Evolutionary conservation across 1,140 invertebrate species (phyloP).

Genomic region (Melipona quadrifasciata): DNA sequence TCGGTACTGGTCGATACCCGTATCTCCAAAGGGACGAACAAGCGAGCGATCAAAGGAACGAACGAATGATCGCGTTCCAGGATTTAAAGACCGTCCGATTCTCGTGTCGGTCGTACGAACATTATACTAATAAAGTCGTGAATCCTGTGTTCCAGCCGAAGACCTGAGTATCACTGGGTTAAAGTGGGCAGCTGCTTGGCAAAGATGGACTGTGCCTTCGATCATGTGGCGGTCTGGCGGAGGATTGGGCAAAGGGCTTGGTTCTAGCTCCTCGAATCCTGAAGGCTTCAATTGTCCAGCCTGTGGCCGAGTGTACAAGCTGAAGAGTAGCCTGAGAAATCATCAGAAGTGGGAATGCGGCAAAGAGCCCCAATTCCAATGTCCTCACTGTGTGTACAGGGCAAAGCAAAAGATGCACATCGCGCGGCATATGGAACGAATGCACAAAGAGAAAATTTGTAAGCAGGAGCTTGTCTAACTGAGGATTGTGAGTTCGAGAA

Average conservation of each 20-base stretch:
- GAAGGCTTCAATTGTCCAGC: constrained; percentile 88
- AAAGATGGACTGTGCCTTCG: constrained; percentile 80
- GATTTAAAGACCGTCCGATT: constrained; percentile 39
- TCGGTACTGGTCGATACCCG: constrained; percentile 30
- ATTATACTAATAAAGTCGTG: constrained; percentile 72
- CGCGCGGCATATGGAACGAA: constrained; percentile 91
- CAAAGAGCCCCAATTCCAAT: constrained; percentile 91
- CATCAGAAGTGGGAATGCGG: constrained; percentile 95
- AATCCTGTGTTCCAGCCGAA: constrained; percentile 82
- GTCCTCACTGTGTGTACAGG: constrained; percentile 90
- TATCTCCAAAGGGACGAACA: constrained; percentile 18
- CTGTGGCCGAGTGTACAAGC: constrained; percentile 91
- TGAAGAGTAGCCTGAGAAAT: constrained; percentile 91
- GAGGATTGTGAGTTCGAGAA: background rate
- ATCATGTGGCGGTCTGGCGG: constrained; percentile 81
- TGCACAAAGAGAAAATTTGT: constrained; percentile 90
- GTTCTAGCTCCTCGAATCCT: constrained; percentile 76
- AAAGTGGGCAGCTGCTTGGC: constrained; percentile 84
- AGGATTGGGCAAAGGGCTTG: constrained; percentile 75
- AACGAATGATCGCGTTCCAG: constrained; percentile 24
- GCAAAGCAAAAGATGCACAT: constrained; percentile 94
- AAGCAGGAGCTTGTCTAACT: constrained; percentile 78
- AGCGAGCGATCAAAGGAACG: background rate
- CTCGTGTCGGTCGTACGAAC: constrained; percentile 7
- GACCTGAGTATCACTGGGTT: constrained; percentile 88